Evolutionary conservation across 2,797 vertebrate genomes (phyloP).

Genomic region (Phylloscopus collybita): DNA sequence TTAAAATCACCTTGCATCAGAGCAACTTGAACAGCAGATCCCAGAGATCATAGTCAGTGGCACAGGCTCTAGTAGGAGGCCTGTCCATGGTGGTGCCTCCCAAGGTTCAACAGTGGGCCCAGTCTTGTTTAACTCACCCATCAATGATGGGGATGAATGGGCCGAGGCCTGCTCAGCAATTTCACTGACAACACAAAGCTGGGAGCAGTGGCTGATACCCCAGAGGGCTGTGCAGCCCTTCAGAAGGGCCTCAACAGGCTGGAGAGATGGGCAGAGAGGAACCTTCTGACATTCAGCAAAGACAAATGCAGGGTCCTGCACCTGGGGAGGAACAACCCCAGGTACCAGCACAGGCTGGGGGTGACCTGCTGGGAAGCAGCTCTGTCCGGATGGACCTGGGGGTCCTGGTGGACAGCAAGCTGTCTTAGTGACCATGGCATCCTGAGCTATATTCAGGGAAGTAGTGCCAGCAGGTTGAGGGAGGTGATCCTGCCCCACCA

Average conservation of each 20-base stretch:
- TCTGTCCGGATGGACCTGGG: neutral
- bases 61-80: rapidly evolving
- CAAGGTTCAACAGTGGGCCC: rapidly evolving
- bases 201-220: neutral
- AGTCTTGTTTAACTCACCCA: neutral
- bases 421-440: rapidly evolving
- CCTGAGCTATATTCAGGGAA: too few species aligned
- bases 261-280: neutral
- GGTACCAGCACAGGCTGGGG: neutral
- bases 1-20: neutral
- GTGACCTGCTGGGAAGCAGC: neutral
- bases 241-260: neutral
- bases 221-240: neutral
- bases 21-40: neutral
- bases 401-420: neutral
- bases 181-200: neutral
- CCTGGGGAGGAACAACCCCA: neutral
- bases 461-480: rapidly evolving
- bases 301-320: neutral
- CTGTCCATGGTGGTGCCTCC: rapidly evolving
- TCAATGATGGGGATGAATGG: neutral
- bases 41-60: too few species aligned
- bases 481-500: neutral
- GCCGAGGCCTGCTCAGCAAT: neutral
- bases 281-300: neutral